A percentile compares a stretch with the other conserved stretches of the same genome.
phyloP scores from a whole-genome alignment of 2,888 invertebrate species.

The Electrophaes corylata region DNA sequence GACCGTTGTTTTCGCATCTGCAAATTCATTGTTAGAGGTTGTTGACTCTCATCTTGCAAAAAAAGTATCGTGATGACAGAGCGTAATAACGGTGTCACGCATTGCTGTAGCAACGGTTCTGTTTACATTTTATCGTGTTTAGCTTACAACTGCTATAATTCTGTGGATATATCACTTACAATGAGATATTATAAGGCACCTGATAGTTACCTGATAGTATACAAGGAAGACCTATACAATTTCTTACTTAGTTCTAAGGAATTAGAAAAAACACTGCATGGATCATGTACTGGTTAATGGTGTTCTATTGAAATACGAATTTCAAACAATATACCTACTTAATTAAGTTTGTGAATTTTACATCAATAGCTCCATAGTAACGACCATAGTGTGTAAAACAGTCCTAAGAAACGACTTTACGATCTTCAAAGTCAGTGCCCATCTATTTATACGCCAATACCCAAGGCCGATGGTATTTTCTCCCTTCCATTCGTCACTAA shows the following conservation, averaged over 20 bases:
- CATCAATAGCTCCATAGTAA: conserved; percentile 6
- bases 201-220: not conserved
- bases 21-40: conserved; percentile 10
- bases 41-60: not conserved
- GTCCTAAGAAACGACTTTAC: conserved; percentile 5
- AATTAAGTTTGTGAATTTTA: not conserved
- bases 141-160: not conserved
- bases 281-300: not conserved
- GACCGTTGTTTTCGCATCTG: not conserved
- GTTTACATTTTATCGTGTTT: conserved; percentile 8
- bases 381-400: not conserved
- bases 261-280: too few relatives aligned
- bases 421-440: conserved; percentile 11
- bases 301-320: not conserved
- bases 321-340: not conserved
- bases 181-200: not conserved
- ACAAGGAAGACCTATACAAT: not conserved
- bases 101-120: conserved; percentile 4
- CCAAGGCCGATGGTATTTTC: conserved; percentile 6
- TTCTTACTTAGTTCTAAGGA: not conserved
- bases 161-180: not conserved
- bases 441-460: conserved; percentile 14
- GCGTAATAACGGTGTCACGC: conserved; percentile 6
- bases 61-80: conserved; percentile 10
- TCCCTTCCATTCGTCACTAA: conserved; percentile 7